phyloP scores from a whole-genome alignment of 2,113 vertebrate genomes.

The Sula dactylatra region DNA sequence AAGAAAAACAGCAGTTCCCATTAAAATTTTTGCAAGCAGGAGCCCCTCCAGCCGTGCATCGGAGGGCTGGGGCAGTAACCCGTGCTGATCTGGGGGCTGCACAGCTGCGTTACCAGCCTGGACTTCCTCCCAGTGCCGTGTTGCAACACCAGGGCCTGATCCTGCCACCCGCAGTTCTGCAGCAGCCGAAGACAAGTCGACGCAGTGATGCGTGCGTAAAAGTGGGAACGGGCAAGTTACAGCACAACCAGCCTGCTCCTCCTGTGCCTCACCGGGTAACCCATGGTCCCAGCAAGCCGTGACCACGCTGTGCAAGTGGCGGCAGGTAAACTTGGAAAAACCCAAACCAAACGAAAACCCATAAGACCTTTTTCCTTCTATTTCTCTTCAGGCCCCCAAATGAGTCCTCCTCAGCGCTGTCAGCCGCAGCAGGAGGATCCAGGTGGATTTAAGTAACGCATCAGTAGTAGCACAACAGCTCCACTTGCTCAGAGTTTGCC shows the following conservation, averaged over 20 bases:
- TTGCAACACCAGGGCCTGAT: neutral
- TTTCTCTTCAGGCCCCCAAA: neutral
- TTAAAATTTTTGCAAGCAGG: neutral
- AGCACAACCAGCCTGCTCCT: neutral
- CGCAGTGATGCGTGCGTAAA: accelerated
- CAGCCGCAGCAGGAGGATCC: neutral
- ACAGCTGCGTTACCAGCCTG: neutral
- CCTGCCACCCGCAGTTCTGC: neutral
- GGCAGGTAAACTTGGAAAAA: neutral
- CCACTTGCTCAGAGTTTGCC: neutral
- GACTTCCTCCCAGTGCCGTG: accelerated
- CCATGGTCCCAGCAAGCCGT: accelerated
- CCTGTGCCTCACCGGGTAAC: neutral
- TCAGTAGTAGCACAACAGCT: neutral
- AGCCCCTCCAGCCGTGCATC: neutral
- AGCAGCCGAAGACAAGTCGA: accelerated
- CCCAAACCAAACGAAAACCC: neutral
- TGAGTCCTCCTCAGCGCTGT: neutral
- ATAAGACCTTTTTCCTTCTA: accelerated
- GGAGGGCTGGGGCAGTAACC: accelerated
- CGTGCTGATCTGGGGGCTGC: neutral
- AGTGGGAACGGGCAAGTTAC: neutral
- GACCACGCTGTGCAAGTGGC: neutral
- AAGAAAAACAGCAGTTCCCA: neutral
- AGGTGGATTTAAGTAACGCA: neutral